Base-by-base conservation (phyloP, 2,113 vertebrate genomes). In the Haemorhous mexicanus region DNA sequence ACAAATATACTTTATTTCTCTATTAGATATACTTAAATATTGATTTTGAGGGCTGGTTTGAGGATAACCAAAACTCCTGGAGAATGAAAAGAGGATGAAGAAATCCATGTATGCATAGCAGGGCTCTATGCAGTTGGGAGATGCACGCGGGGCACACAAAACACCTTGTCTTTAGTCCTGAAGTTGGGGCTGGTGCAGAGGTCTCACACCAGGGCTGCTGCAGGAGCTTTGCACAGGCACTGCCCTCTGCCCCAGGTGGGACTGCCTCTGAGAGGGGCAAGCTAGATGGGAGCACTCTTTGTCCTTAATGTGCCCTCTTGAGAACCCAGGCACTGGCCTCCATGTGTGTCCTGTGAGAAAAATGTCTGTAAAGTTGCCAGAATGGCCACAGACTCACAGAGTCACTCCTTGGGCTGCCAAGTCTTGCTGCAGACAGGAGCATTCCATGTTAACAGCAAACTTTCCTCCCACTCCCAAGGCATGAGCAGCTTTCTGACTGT, bases 331-430 rank as follows among this genome's bases (percentile, higher is more conserved):
- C 41, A 58, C 26, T 16, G 61, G 13, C 17, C 4, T 84, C 18
- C 32, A 16, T 9, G 3, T 0, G 0, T 56, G 30, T 33, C 44
- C 22, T 30, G 0, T 26, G 56, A 66, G 17, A 66, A 78, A 87
- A 69, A 49, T 7, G 8, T 53, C 39, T 76, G 39, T 64, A 37
- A 81, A 70, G n/a, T 32, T 35, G 52, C 15, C 68, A 37, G 27
- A 41, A 64, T 37, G n/a, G 19, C 63, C 53, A 41, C 18, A 37
- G 50, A 33, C 20, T 33, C 58, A 50, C 11, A 41, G 50, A 27
- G 7, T 63, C 33, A 4, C 24, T 62, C 21, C 37, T 59, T 23
- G 35, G n/a, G 15, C 46, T 66, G n/a, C 22, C 74, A 39, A 46
- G n/a, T 52, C 33, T 52, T 2, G 1, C 58, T 24, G 23, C 33